Conservation (phyloP, 30 jellyfish, hydroid and myxozoan genomes). For the Chrysaora quinquecirrha region DNA sequence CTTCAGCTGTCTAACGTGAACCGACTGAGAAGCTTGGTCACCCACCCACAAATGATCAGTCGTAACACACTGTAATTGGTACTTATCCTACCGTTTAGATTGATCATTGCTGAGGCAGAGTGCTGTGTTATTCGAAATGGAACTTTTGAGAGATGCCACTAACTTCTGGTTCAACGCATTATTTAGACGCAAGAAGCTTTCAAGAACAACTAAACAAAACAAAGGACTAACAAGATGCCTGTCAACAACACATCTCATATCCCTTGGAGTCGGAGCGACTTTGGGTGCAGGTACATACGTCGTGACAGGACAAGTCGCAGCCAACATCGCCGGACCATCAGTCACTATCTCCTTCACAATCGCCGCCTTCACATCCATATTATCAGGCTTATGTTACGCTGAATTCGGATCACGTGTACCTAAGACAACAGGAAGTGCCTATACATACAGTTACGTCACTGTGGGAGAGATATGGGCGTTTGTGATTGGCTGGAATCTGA, state of each 20-base stretch:
- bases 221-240: constrained; percentile 86
- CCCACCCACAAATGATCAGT: too few species aligned
- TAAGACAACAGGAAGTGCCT: constrained; percentile 99
- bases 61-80: too few species aligned
- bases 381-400: constrained; percentile 98
- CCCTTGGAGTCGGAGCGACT: constrained; percentile 99
- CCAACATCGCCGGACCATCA: constrained; percentile 99
- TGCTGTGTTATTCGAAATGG: constrained; percentile 30
- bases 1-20: too few species aligned
- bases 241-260: constrained; percentile 86
- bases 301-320: constrained; percentile 99
- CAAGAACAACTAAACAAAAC: constrained; percentile 23
- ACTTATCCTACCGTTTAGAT: too few species aligned
- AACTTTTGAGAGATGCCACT: constrained; percentile 2
- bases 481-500: constrained; percentile 99
- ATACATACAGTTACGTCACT: constrained; percentile 98
- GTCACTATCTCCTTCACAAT: constrained; percentile 94
- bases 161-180: constrained; percentile 82
- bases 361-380: constrained; percentile 97
- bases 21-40: too few species aligned
- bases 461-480: constrained; percentile 99
- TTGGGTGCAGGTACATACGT: constrained; percentile 99
- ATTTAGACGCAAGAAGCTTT: constrained; percentile 82
- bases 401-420: constrained; percentile 99
- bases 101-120: too few species aligned